These are phyloP conservation scores for Polyommatus iphigenia DNA, from an alignment of 2,888 invertebrate species.

Conservation along the genomic window DNA sequence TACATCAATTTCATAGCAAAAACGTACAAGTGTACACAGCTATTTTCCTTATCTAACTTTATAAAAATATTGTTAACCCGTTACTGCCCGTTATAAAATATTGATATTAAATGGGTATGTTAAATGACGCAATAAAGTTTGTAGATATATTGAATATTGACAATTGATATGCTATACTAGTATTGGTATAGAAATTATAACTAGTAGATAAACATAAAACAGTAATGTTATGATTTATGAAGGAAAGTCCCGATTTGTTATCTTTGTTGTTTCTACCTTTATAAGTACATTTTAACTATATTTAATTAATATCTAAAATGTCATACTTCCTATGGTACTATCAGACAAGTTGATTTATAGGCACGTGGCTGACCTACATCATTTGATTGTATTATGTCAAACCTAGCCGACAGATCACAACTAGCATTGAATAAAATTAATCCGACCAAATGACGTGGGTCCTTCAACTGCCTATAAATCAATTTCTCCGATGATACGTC, in stretches of 20 bases:
- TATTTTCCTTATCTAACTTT: not conserved
- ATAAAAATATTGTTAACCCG: not conserved
- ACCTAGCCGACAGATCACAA: too few species aligned
- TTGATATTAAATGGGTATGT: too few species aligned
- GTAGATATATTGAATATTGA: not conserved
- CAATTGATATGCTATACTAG: not conserved
- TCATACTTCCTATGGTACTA: too few species aligned
- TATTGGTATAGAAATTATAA: not conserved
- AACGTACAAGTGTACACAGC: not conserved
- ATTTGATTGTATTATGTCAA: too few species aligned
- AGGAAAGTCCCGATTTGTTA: not conserved
- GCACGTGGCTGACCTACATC: too few species aligned
- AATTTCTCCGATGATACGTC: too few species aligned
- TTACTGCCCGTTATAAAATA: not conserved
- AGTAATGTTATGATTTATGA: not conserved
- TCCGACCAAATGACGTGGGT: too few species aligned
- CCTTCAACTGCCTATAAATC: too few species aligned
- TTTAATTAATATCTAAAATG: not conserved
- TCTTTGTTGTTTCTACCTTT: not conserved
- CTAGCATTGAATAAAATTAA: too few species aligned
- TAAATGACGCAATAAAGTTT: not conserved
- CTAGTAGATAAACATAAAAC: not conserved
- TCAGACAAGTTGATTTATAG: too few species aligned
- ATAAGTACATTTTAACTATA: not conserved
- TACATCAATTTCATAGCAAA: not conserved